Evolutionary conservation across 1,140 invertebrate genomes (phyloP).

Genomic region (Euglossa dilemma): DNA sequence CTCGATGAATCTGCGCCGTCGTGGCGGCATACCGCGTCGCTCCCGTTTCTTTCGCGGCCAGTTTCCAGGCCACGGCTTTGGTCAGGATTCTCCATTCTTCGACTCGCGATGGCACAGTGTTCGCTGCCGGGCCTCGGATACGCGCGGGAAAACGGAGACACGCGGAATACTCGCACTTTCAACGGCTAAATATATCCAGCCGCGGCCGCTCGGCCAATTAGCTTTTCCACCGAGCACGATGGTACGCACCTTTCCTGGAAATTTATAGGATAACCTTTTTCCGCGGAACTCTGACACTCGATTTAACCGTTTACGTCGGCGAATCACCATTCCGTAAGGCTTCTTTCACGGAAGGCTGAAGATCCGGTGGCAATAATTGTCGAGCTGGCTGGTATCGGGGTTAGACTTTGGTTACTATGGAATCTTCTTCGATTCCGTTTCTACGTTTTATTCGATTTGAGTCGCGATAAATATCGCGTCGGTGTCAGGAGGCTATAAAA

Average conservation of each 20-base stretch:
- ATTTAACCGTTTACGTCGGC: neutral
- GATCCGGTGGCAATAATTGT: neutral
- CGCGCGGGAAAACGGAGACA: neutral
- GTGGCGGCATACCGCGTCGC: conserved; percentile 19
- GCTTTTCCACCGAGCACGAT: neutral
- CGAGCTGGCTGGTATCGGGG: neutral
- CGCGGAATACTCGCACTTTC: neutral
- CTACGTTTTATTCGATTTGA: too few species aligned
- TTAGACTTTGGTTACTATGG: neutral
- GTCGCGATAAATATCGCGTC: too few species aligned
- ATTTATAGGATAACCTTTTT: neutral
- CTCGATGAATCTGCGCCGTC: conserved; percentile 42
- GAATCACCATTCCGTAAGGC: neutral
- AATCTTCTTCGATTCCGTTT: too few species aligned
- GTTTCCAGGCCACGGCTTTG: conserved; percentile 19
- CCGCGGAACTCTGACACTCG: neutral
- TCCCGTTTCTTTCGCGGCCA: conserved; percentile 37
- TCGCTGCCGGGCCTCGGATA: neutral
- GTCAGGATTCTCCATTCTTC: neutral
- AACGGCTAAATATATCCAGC: neutral
- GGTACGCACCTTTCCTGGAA: neutral
- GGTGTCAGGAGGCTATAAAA: too few species aligned
- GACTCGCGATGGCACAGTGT: neutral
- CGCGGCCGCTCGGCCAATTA: neutral
- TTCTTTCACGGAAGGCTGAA: neutral